A percentile compares a stretch with the other conserved stretches of the same genome.
Conservation (phyloP, 2,113 vertebrate species). For the Myrmecobius fasciatus region DNA sequence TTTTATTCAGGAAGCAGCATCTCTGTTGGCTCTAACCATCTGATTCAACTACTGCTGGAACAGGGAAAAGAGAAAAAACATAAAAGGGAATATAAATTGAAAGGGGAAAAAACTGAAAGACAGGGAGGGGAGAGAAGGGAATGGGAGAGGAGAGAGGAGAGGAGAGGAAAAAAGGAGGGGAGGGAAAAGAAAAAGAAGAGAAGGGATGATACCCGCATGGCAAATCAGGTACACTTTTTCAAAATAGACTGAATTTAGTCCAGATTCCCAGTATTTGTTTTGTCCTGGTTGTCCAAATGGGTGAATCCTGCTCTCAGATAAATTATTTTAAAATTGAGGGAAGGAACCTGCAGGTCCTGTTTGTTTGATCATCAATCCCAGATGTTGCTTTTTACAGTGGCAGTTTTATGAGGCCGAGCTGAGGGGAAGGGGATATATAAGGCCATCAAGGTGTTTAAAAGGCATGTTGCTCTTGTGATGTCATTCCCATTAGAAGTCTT, state of each 20-base stretch:
- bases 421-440: neutral
- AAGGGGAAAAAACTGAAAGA: neutral
- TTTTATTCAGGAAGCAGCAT: conserved; percentile 31
- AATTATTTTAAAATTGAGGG: neutral
- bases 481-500: neutral
- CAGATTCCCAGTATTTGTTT: conserved; percentile 28
- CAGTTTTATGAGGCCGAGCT: neutral
- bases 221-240: conserved; percentile 18
- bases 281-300: conserved; percentile 9
- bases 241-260: conserved; percentile 33
- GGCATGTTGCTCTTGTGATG: neutral
- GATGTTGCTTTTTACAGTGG: rapidly evolving
- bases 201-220: neutral
- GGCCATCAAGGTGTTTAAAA: neutral
- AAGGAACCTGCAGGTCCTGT: neutral
- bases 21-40: neutral
- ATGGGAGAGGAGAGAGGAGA: too few species aligned
- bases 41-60: conserved; percentile 37
- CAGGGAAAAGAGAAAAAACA: neutral
- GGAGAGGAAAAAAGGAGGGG: too few species aligned
- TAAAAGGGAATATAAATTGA: conserved; percentile 12
- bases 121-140: too few species aligned
- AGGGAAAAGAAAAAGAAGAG: too few species aligned
- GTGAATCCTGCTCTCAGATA: conserved; percentile 33
- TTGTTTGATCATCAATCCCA: conserved; percentile 4